Percentiles rank a stretch among this genome's conserved stretches.
These are phyloP conservation scores for Drosophila hydei DNA, from an alignment of 1,140 invertebrate species.

Conservation along the genomic window DNA sequence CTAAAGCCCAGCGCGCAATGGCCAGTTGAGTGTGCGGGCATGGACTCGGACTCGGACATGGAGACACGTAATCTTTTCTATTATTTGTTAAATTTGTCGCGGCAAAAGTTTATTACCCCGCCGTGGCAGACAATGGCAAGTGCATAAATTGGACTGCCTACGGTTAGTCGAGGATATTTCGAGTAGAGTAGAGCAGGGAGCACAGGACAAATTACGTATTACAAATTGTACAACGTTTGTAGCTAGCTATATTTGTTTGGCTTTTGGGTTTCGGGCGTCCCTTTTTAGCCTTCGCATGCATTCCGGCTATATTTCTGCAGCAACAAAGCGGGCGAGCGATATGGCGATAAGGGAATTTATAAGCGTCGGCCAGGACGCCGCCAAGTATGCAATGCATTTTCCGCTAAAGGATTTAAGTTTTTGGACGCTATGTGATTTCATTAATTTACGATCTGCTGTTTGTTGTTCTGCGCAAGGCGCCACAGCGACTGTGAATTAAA, in stretches of 20 bases:
- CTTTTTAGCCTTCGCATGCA: constrained; percentile 56
- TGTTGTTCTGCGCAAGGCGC: constrained; percentile 43
- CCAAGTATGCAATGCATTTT: constrained; percentile 51
- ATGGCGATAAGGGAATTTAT: constrained; percentile 78
- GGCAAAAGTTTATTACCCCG: constrained; percentile 78
- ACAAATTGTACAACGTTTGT: constrained; percentile 66
- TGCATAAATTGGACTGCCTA: constrained; percentile 76
- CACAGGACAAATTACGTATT: constrained; percentile 72
- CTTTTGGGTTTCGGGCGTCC: constrained; percentile 35
- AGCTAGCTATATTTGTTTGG: constrained; percentile 23
- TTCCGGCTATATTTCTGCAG: constrained; percentile 67
- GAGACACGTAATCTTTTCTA: constrained; percentile 79
- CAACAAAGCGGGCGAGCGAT: constrained; percentile 55
- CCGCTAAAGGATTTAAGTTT: constrained; percentile 68
- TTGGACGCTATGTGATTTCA: constrained; percentile 60
- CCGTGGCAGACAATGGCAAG: constrained; percentile 66
- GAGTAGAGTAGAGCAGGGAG: background rate
- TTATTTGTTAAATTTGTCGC: constrained; percentile 82
- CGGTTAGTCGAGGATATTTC: background rate
- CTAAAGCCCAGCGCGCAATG: background rate
- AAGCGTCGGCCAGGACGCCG: constrained; percentile 60
- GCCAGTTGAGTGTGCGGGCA: constrained; percentile 8
- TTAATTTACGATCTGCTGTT: constrained; percentile 74
- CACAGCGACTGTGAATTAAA: constrained; percentile 68
- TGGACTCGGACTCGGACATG: constrained; percentile 6